Evolutionary conservation across 2,797 vertebrate species (phyloP).

Genomic region (Enteromius fasciolatus): DNA sequence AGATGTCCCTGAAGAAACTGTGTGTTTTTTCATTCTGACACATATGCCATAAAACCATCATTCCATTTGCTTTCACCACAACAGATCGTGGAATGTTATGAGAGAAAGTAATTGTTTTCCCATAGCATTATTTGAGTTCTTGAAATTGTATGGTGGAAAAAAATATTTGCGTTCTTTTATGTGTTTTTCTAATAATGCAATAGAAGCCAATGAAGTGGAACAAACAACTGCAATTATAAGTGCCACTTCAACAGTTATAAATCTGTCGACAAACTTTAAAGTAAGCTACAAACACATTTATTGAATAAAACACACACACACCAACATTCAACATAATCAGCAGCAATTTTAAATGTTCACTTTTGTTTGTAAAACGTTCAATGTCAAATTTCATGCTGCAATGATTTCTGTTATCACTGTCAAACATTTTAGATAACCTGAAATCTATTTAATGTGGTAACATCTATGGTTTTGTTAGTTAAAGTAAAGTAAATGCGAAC

Average conservation of each 20-base stretch:
- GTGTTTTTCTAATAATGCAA: conserved; percentile 54
- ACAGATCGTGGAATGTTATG: conserved; percentile 49
- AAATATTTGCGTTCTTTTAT: conserved; percentile 46
- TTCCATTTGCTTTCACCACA: conserved; percentile 51
- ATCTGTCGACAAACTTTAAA: conserved; percentile 41
- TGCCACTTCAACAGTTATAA: conserved; percentile 45
- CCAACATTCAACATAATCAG: not conserved
- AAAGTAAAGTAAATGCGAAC: not conserved
- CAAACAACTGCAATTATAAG: conserved; percentile 54
- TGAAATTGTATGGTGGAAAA: conserved; percentile 57
- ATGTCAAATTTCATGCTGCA: not conserved
- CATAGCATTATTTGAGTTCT: conserved; percentile 46
- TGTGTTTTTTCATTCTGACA: conserved; percentile 66
- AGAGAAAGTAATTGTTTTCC: conserved; percentile 54
- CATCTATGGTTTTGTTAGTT: no score
- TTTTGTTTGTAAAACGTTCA: conserved; percentile 1
- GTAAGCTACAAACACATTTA: conserved; percentile 13
- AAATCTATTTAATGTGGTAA: not conserved
- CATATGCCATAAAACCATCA: conserved; percentile 47
- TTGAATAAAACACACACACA: not conserved
- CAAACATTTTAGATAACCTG: not conserved
- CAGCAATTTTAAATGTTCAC: not conserved
- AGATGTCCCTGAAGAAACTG: conserved; percentile 85
- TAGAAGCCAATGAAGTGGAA: conserved; percentile 44
- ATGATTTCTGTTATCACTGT: not conserved